Percentiles rank a stretch among this genome's conserved stretches.
phyloP scores from a whole-genome alignment of 2,797 vertebrate genomes.

The Melanotaenia pygmaea region DNA sequence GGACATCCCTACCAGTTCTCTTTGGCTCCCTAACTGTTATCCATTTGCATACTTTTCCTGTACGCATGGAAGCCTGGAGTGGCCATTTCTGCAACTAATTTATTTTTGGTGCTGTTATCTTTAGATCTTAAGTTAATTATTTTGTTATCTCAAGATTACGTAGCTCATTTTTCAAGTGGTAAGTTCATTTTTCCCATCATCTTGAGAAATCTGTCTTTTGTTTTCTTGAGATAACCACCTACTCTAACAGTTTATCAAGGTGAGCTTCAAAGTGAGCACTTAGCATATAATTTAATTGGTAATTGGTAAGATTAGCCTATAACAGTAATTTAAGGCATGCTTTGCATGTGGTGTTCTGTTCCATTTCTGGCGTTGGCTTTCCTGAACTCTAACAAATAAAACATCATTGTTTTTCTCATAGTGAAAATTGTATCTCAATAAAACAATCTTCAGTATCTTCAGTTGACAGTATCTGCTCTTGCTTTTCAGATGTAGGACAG shows the following conservation, averaged over 20 bases:
- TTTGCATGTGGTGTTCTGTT: too few species aligned
- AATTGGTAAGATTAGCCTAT: too few species aligned
- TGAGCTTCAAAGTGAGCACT: not conserved
- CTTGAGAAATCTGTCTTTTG: not conserved
- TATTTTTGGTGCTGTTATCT: not conserved
- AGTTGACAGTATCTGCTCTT: too few species aligned
- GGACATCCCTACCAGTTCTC: not conserved
- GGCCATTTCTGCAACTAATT: not conserved
- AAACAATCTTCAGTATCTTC: too few species aligned
- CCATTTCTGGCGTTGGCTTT: too few species aligned
- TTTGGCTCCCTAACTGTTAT: not conserved
- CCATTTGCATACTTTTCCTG: not conserved
- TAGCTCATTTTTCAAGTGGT: not conserved
- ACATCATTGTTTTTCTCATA: too few species aligned
- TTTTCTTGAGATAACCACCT: not conserved
- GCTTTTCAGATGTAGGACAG: too few species aligned
- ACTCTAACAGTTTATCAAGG: not conserved
- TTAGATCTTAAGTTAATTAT: not conserved
- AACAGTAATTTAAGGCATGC: too few species aligned
- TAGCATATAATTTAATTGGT: too few species aligned
- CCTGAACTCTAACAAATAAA: too few species aligned
- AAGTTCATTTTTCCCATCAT: not conserved
- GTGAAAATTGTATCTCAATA: too few species aligned
- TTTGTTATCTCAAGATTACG: not conserved
- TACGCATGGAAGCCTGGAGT: not conserved